phyloP scores from a whole-genome alignment of 2,797 vertebrate species.

The Coccyzus lansbergi region DNA sequence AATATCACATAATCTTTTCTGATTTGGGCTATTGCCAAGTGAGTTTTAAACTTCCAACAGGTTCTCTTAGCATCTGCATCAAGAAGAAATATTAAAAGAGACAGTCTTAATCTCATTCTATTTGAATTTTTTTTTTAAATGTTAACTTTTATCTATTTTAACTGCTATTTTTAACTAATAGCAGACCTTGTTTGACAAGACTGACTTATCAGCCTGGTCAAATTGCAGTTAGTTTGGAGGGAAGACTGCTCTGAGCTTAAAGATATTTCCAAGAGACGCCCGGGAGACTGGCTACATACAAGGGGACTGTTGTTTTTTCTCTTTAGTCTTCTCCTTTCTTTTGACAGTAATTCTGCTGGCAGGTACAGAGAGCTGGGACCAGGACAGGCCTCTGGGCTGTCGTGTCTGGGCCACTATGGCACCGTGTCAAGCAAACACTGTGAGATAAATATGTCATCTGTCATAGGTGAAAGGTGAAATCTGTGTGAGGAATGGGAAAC shows the following conservation, averaged over 20 bases:
- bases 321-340: not conserved
- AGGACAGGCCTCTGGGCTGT: not conserved
- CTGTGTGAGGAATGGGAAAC: not conserved
- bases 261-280: not conserved
- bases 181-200: not conserved
- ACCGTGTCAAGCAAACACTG: not conserved
- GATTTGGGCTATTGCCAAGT: not conserved
- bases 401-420: fast-evolving
- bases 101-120: not conserved
- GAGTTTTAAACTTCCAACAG: not conserved
- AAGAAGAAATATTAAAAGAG: not conserved
- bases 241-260: not conserved
- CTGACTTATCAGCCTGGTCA: not conserved
- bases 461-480: not conserved
- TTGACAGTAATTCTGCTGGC: not conserved
- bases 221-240: not conserved
- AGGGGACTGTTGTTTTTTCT: not conserved
- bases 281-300: not conserved
- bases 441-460: not conserved
- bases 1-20: not conserved
- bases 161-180: not conserved
- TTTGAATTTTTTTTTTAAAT: not conserved
- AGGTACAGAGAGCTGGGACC: not conserved
- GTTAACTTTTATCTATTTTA: not conserved
- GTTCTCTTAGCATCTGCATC: not conserved